Evolutionary conservation across 2,113 vertebrate genomes (phyloP), one percentile per base, ranked within the genome.

Genomic region (Anser cygnoides): DNA sequence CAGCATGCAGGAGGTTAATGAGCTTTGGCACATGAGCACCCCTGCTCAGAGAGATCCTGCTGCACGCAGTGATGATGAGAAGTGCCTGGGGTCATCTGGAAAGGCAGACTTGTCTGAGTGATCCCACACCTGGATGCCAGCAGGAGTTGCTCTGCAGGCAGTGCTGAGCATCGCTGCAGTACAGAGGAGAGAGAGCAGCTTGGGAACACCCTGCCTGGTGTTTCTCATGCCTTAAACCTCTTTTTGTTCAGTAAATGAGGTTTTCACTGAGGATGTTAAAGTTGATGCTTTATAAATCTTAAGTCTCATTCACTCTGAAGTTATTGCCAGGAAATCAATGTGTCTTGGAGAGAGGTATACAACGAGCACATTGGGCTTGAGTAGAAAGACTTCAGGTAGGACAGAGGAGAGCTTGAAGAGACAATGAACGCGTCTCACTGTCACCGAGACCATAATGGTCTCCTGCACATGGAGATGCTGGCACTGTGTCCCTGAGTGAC

Each of bases 71-170:
- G 81, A 74, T 84, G 81, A 92, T 14, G 54, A 93, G 85, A 44
- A 79, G 62, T n/a, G 92, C 90, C 87, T 12, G 55, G 66, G 54
- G 82, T 92, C 76, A 74, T 37, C 44, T 76, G 89, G 75, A 90
- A 82, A 87, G 54, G 78, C 73, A 89, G 57, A 84, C 29, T 68
- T 57, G 68, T 29, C 78, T 5, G 0, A 94, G 87, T 71, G 87
- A 92, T 95, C 76, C 49, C 29, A 65, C 70, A 57, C 75, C 89
- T 91, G 96, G 54, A 46, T 35, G 78, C 67, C 72, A 86, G 87
- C 50, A 49, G 61, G 89, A 71, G 76, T 63, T 57, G 74, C 68
- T 95, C 61, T 41, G 84, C 6, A 0, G 68, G 81, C 84, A 85
- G 44, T 3, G 72, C 86, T 88, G 89, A 86, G 77, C 90, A 54